These are phyloP conservation scores for Tachuris rubrigastra DNA, from an alignment of 2,113 vertebrate species.

Conservation along the genomic window DNA sequence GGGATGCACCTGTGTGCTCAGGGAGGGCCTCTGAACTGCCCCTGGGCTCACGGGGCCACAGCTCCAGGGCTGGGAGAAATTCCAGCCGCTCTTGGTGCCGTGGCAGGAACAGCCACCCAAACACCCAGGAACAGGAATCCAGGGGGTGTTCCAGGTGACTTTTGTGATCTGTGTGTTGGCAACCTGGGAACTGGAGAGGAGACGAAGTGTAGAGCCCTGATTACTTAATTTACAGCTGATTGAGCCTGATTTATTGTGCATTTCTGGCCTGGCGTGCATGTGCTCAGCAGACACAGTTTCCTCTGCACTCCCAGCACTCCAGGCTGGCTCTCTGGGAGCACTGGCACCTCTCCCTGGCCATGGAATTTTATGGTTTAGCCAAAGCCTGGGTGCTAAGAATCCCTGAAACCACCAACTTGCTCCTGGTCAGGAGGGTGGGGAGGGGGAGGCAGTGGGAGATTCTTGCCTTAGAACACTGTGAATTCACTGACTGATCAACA, in stretches of 20 bases:
- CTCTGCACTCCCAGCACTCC: not conserved
- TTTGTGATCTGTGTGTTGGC: not conserved
- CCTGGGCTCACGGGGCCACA: not conserved
- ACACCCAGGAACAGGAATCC: accelerated
- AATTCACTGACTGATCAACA: not conserved
- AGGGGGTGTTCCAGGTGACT: accelerated
- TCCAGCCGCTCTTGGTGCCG: not conserved
- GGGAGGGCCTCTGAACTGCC: not conserved
- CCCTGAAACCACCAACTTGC: not conserved
- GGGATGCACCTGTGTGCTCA: accelerated
- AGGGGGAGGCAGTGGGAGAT: not conserved
- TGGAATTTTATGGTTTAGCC: accelerated
- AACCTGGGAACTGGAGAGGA: not conserved
- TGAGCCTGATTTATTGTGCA: not conserved
- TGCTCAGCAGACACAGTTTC: not conserved
- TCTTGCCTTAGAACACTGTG: conserved; percentile 14
- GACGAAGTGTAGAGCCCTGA: not conserved
- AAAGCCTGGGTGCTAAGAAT: not conserved
- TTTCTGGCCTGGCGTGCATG: not conserved
- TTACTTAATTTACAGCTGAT: not conserved
- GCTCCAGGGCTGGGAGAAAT: not conserved
- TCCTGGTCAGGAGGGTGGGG: not conserved
- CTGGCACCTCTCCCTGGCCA: not conserved
- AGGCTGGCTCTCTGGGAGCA: not conserved
- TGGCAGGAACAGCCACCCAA: accelerated